Evolutionary conservation across 2,113 vertebrate species (phyloP).

Genomic region (Girardinichthys multiradiatus): DNA sequence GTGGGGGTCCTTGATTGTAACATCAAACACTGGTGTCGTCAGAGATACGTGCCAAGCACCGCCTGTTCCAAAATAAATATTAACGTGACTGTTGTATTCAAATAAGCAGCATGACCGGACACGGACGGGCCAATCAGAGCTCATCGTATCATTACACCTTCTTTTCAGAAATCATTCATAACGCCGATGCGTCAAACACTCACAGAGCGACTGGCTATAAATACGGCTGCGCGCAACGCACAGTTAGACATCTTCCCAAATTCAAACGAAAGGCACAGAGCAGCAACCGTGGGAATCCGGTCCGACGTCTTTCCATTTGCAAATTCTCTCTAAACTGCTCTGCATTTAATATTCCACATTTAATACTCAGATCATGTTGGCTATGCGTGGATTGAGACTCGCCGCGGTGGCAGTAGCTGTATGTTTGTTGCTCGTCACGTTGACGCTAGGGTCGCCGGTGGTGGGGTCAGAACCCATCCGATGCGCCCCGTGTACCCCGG

Average conservation of each 20-base stretch:
- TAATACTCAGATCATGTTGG: constrained; percentile 44
- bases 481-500: constrained; percentile 87
- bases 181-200: constrained; percentile 83
- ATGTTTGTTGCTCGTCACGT: constrained; percentile 69
- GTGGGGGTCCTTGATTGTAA: constrained; percentile 56
- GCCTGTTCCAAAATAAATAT: constrained; percentile 78
- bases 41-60: constrained; percentile 53
- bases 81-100: constrained; percentile 78
- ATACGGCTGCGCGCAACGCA: constrained; percentile 74
- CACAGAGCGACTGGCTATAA: constrained; percentile 78
- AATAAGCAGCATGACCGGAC: constrained; percentile 70
- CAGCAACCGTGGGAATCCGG: constrained; percentile 40
- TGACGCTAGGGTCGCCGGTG: constrained; percentile 53
- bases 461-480: constrained; percentile 79
- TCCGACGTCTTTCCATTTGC: constrained; percentile 24
- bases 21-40: constrained; percentile 69
- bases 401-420: constrained; percentile 67
- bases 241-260: constrained; percentile 75
- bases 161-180: constrained; percentile 85
- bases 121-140: constrained; percentile 75
- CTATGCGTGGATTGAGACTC: constrained; percentile 70
- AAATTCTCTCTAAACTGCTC: constrained; percentile 26
- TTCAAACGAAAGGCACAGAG: constrained; percentile 64
- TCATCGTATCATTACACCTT: constrained; percentile 79
- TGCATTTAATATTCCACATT: constrained; percentile 44